These are phyloP conservation scores for Elysia crispata DNA, from an alignment of 2,888 invertebrate species.

Conservation along the genomic window DNA sequence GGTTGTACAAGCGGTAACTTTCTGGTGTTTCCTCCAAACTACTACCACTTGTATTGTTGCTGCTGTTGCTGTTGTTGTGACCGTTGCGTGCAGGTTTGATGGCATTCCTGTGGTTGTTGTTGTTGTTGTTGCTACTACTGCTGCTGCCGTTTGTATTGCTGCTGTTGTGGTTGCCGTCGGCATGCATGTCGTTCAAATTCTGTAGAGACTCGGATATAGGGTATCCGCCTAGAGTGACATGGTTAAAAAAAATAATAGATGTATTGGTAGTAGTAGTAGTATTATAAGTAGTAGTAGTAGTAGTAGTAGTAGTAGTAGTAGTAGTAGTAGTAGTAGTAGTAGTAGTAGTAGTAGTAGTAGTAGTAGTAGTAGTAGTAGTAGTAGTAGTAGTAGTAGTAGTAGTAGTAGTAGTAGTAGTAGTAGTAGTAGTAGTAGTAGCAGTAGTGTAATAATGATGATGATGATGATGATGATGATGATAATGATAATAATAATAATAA, in stretches of 20 bases:
- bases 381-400: constrained; percentile 42
- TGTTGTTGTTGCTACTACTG: not conserved
- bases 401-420: constrained; percentile 43
- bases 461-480: too few relatives aligned
- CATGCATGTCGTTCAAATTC: not conserved
- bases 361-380: constrained; percentile 46
- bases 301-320: constrained; percentile 44
- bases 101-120: constrained; percentile 9
- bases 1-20: too few relatives aligned
- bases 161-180: constrained; percentile 20
- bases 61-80: constrained; percentile 9
- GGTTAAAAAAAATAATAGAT: too few relatives aligned
- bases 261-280: too few relatives aligned
- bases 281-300: too few relatives aligned
- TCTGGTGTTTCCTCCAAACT: too few relatives aligned
- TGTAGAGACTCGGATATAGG: constrained; percentile 34
- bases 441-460: too few relatives aligned
- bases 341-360: constrained; percentile 45
- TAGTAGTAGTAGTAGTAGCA: constrained; percentile 44
- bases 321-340: constrained; percentile 46
- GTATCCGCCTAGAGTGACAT: constrained; percentile 16
- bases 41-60: too few relatives aligned
- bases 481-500: too few relatives aligned
- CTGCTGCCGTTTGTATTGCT: not conserved
- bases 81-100: constrained; percentile 3